phyloP scores from a whole-genome alignment of 2,797 vertebrate species.

The Sebastes ruberrimus region DNA sequence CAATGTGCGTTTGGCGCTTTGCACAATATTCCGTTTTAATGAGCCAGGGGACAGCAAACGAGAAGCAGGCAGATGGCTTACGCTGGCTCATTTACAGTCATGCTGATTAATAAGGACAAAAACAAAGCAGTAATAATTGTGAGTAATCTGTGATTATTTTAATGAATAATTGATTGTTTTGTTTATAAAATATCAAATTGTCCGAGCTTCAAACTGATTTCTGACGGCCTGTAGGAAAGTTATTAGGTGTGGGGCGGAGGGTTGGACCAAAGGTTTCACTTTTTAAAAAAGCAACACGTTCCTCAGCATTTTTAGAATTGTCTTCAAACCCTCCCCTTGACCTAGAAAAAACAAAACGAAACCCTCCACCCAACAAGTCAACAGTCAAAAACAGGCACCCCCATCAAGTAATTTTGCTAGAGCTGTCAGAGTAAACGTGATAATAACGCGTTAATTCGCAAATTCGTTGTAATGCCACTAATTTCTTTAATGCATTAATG shows the following conservation, averaged over 20 bases:
- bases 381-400: background rate
- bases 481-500: no score
- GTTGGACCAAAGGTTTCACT: background rate
- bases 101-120: background rate
- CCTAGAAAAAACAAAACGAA: no score
- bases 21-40: background rate
- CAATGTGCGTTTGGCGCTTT: background rate
- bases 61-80: slow-evolving; percentile 4
- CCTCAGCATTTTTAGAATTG: background rate
- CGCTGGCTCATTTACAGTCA: background rate
- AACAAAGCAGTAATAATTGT: background rate
- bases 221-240: background rate
- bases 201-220: background rate
- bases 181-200: background rate
- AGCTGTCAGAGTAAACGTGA: no score
- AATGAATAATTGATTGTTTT: background rate
- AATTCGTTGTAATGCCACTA: no score
- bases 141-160: background rate
- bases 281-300: background rate
- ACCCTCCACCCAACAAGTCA: no score
- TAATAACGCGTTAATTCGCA: no score
- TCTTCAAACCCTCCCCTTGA: background rate
- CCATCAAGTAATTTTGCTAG: no score
- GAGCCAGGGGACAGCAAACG: background rate
- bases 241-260: background rate